Base-by-base conservation (phyloP, 2,113 vertebrate species). In the Uria lomvia region DNA sequence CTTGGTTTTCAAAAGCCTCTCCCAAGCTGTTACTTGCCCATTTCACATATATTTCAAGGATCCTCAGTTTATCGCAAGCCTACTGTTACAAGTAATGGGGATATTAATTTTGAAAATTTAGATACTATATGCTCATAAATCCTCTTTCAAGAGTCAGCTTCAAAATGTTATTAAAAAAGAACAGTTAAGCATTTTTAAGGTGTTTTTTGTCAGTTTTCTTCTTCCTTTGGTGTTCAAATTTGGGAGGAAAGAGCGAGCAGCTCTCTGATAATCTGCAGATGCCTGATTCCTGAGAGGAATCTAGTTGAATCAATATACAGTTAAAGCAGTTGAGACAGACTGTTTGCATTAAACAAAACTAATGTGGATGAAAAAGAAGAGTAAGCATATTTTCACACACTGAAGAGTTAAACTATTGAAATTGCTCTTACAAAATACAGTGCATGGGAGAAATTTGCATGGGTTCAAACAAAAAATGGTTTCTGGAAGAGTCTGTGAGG, bases 121-220 rank as follows among this genome's bases (percentile, higher is more conserved):
- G 23, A 32, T 52, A 27, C 5, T n/a, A 23, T 27, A 10, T 49
- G 4, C 12, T 75, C 11, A 0, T 22, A 58, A 78, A 2, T 18
- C 10, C 12, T 11, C 21, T 53, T 55, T 65, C 34, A 92, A 77
- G 43, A 59, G 5, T 14, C n/a, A 23, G 15, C 15, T 62, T 34
- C 3, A 6, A 18, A 20, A 49, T 19, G 2, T 56, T 60, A 60
- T 15, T 29, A 43, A 55, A 77, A 94, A 26, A 65, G 5, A 67
- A 36, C 22, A 55, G 3, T 21, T 15, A 65, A 45, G 14, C 9
- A 42, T 49, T 88, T 84, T 84, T 32, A 49, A 22, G 4, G 6
- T 40, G 30, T 1, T 2, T 22, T 68, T 62, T 53, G 5, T 43
- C 0, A 0, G 5, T n/a, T 63, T 81, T 58, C 20, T 58, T 8